These are phyloP conservation scores for Henicopernis longicauda DNA, from an alignment of 2,113 vertebrate species.

Conservation along the genomic window DNA sequence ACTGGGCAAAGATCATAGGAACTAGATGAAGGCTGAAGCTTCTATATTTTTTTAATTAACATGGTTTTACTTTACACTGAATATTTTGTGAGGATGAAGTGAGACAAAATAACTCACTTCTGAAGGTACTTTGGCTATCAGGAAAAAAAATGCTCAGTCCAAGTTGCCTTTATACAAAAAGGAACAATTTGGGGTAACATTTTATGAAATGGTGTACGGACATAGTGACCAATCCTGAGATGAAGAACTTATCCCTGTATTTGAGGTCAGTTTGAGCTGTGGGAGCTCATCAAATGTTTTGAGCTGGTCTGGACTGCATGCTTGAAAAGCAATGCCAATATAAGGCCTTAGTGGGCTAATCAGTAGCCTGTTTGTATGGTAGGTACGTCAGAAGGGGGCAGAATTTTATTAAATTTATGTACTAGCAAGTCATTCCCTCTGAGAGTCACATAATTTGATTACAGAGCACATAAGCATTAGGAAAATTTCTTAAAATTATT, in stretches of 20 bases:
- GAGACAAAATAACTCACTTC: background rate
- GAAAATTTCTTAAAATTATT: background rate
- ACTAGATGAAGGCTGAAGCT: background rate
- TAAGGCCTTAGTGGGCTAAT: background rate
- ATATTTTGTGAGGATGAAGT: background rate
- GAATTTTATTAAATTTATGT: background rate
- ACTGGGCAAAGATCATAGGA: background rate
- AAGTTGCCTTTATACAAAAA: background rate
- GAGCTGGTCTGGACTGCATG: background rate
- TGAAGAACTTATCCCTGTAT: background rate
- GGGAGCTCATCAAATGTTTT: background rate
- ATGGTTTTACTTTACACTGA: background rate
- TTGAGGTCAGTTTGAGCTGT: background rate
- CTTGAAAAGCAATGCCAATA: background rate
- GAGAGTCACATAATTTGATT: background rate
- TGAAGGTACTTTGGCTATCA: background rate
- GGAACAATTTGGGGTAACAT: background rate
- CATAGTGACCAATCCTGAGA: background rate
- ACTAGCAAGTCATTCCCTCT: background rate
- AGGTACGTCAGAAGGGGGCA: background rate
- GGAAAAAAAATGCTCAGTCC: background rate
- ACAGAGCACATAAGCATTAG: background rate
- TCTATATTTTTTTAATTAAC: background rate
- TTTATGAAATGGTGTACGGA: background rate
- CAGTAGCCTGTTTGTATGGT: background rate